A percentile compares a stretch with the other conserved stretches of the same genome.
These are phyloP conservation scores for Alviniconcha marisindica DNA, from an alignment of 1,140 invertebrate genomes.

Conservation along the genomic window DNA sequence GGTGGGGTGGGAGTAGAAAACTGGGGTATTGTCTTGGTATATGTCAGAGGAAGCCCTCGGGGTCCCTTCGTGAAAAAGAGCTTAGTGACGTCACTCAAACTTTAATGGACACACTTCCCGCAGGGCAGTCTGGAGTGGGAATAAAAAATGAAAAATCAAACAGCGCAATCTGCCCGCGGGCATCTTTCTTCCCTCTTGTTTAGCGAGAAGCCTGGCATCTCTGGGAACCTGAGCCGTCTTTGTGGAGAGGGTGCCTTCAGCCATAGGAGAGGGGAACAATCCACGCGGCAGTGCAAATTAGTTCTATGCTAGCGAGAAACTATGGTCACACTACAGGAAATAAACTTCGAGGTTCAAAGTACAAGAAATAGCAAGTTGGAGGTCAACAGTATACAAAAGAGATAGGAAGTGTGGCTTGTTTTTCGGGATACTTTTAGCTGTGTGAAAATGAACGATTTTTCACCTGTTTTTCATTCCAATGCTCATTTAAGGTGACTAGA, in stretches of 20 bases:
- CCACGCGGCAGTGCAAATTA: too few relatives aligned
- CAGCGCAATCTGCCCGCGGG: conserved; percentile 1
- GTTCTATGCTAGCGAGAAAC: too few relatives aligned
- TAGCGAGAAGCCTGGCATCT: background rate
- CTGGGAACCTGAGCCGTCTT: conserved; percentile 5
- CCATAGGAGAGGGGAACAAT: too few relatives aligned
- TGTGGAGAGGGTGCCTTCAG: background rate
- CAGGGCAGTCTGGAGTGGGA: background rate
- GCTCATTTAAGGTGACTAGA: too few relatives aligned
- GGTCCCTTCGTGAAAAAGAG: background rate
- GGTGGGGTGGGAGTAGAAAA: background rate
- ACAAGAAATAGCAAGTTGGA: too few relatives aligned
- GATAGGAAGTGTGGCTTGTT: too few relatives aligned
- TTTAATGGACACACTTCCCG: conserved; percentile 27
- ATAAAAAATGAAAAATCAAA: conserved; percentile 7
- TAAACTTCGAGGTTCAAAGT: too few relatives aligned
- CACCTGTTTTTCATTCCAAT: too few relatives aligned
- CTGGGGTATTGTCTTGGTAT: background rate
- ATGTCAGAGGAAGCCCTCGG: conserved; percentile 3
- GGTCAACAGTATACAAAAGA: too few relatives aligned
- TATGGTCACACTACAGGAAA: too few relatives aligned
- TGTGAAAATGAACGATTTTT: too few relatives aligned
- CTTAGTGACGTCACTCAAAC: conserved; percentile 30
- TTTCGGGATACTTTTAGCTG: too few relatives aligned
- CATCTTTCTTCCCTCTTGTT: background rate